These are phyloP conservation scores for Notospermus geniculatus DNA, from an alignment of 1,140 invertebrate genomes.

Conservation along the genomic window DNA sequence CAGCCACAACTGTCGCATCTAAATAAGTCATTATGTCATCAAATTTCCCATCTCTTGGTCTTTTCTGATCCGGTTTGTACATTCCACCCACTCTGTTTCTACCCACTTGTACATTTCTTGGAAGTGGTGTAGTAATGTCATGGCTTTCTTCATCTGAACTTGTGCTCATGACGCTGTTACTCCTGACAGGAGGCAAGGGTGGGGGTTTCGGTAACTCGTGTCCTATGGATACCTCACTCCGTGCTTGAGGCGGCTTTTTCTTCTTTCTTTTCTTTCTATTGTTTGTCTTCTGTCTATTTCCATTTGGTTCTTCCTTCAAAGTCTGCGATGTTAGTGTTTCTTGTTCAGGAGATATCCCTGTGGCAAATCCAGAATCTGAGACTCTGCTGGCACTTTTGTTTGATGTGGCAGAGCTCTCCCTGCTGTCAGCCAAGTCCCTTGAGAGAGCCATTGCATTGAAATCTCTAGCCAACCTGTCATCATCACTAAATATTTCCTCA, in stretches of 20 bases:
- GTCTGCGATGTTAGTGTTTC: slow-evolving; percentile 14
- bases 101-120: background rate
- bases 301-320: slow-evolving; percentile 7
- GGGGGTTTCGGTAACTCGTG: slow-evolving; percentile 39
- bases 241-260: slow-evolving; percentile 27
- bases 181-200: slow-evolving; percentile 36
- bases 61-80: slow-evolving; percentile 9
- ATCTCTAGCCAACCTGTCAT: slow-evolving; percentile 19
- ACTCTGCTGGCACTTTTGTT: slow-evolving; percentile 13
- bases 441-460: slow-evolving; percentile 21
- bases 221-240: slow-evolving; percentile 18
- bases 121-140: slow-evolving; percentile 5
- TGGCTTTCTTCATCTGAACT: slow-evolving; percentile 15
- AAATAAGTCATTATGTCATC: slow-evolving; percentile 45
- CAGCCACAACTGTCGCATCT: slow-evolving; percentile 52
- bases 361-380: slow-evolving; percentile 47
- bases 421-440: slow-evolving; percentile 8
- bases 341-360: slow-evolving; percentile 35
- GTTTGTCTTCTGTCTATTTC: slow-evolving; percentile 21
- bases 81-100: background rate
- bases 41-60: slow-evolving; percentile 33
- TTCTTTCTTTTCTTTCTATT: slow-evolving; percentile 32
- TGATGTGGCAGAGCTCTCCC: slow-evolving; percentile 9
- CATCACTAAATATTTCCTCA: slow-evolving; percentile 35
- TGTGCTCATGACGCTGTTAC: slow-evolving; percentile 2